Percentiles rank a stretch among this genome's conserved stretches.
Conservation (phyloP, 2,113 vertebrate genomes). For the Sceloporus undulatus region DNA sequence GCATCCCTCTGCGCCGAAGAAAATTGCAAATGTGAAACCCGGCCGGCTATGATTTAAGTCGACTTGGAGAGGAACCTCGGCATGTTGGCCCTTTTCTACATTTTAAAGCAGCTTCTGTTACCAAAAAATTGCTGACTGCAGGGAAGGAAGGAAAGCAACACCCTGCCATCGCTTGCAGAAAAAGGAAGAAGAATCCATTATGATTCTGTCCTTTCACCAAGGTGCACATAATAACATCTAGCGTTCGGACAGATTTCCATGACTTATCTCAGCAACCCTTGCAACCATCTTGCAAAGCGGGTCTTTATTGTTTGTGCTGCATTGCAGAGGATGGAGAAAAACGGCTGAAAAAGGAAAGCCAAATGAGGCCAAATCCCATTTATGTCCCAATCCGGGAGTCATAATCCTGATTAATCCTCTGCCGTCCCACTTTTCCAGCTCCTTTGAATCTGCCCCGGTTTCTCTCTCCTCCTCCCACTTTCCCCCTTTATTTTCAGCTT, state of each 20-base stretch:
- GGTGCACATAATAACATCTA: background rate
- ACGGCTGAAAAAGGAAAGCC: too few species aligned
- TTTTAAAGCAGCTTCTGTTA: background rate
- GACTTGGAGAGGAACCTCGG: background rate
- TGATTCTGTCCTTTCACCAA: background rate
- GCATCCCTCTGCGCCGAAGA: background rate
- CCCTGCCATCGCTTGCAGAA: too few species aligned
- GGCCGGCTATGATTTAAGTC: background rate
- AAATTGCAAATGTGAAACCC: background rate
- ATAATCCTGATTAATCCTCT: too few species aligned
- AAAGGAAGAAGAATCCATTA: background rate
- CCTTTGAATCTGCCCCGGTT: too few species aligned
- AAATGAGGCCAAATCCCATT: background rate
- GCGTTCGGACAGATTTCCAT: background rate
- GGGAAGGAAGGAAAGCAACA: too few species aligned
- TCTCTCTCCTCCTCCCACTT: too few species aligned
- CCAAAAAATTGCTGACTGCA: background rate
- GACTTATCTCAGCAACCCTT: background rate
- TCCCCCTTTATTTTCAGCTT: too few species aligned
- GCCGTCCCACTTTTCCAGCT: too few species aligned
- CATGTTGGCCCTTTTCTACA: too few species aligned
- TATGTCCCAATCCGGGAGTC: too few species aligned
- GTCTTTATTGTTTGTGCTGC: background rate
- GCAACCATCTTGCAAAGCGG: background rate
- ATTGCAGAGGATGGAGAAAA: background rate